Conservation (phyloP, 2,797 vertebrate genomes). For the Sebastiscus albofasciatus region DNA sequence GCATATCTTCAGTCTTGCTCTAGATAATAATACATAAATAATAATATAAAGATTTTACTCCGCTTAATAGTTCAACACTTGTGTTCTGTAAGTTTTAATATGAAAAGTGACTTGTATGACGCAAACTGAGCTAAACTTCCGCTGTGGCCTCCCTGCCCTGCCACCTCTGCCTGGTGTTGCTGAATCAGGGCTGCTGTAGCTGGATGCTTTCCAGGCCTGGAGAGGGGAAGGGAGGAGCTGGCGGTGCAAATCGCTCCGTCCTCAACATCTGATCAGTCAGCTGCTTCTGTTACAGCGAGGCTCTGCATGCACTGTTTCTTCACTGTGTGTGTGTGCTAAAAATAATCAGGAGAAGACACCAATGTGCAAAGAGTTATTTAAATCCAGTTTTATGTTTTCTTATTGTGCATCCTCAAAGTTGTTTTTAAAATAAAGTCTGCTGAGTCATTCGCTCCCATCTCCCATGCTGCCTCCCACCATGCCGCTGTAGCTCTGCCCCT, state of each 20-base stretch:
- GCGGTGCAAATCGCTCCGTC: conserved; percentile 69
- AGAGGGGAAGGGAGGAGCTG: conserved; percentile 80
- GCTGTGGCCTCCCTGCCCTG: conserved; percentile 78
- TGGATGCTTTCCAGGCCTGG: conserved; percentile 90
- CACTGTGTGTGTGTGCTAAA: background rate
- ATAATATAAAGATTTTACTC: background rate
- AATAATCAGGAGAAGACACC: background rate
- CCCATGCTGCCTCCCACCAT: conserved; percentile 72
- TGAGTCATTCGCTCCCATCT: conserved; percentile 76
- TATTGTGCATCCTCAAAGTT: conserved; percentile 1
- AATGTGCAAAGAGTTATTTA: background rate
- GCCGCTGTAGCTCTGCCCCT: conserved; percentile 59
- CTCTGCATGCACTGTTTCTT: conserved; percentile 8
- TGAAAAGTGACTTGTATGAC: conserved; percentile 41
- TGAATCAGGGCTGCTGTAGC: conserved; percentile 89
- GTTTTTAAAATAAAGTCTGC: conserved; percentile 50
- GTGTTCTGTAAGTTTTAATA: background rate
- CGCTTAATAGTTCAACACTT: background rate
- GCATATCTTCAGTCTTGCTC: background rate
- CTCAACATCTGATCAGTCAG: conserved; percentile 85
- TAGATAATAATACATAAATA: background rate
- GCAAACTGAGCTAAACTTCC: conserved; percentile 71
- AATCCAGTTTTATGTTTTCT: background rate
- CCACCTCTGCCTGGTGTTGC: conserved; percentile 80
- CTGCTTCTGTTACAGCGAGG: conserved; percentile 65